Base-by-base conservation (phyloP, 2,113 vertebrate genomes). In the Notiomystis cincta region DNA sequence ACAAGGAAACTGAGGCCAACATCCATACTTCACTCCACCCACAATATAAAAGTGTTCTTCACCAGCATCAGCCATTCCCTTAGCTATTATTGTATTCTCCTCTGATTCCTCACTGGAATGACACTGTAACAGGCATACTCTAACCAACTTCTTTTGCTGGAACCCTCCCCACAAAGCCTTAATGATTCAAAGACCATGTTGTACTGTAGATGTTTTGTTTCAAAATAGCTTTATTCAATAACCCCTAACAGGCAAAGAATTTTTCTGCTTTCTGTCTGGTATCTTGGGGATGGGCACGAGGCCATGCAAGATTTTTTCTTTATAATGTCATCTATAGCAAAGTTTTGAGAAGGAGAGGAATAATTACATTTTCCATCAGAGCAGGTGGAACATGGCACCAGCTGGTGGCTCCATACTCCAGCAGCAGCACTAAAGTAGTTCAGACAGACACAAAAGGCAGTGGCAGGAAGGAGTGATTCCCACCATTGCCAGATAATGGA, bases 171-270 rank as follows among this genome's bases (percentile, higher is more conserved):
- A 37, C 8, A 70, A 80, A 83, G 9, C 2, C 25, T 19, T 33
- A 60, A 50, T 33, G 23, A 47, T 38, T 23, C 25, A 60, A 64
- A 80, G 27, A 35, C 6, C 1, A 0, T 14, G 3, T 45, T 72
- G 22, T 10, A 30, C 31, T 82, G 13, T 7, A 38, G 33, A 19
- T 30, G 7, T 8, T 33, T 28, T 72, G 2, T 60, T 89, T 60
- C 7, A 18, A 76, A 89, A 80, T 6, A 66, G 3, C 3, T 80
- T 60, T 12, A 25, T 54, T 72, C 21, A 51, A 31, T 27, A 69
- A 67, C 8, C 3, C 2, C 60, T 15, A 54, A 3, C 6, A 50
- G 3, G 25, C 5, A 56, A 86, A 30, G 1, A 7, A 3, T 30
- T 71, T 67, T 60, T 40, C 11, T 45, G 21, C 7, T 79, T 66